Conservation (phyloP, 2,797 vertebrate genomes). For the Poliocrania exsul region DNA sequence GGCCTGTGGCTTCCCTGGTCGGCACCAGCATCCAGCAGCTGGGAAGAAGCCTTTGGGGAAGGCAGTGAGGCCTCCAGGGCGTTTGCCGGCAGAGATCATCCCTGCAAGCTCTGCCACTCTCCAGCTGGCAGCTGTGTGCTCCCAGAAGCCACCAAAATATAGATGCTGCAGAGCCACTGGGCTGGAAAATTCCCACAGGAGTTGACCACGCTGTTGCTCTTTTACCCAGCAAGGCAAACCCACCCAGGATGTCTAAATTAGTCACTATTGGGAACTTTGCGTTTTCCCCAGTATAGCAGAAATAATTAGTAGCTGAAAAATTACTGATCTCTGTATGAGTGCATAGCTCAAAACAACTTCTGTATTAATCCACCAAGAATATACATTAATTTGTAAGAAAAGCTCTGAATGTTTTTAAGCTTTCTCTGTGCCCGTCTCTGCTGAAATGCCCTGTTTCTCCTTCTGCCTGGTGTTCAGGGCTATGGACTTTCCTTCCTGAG, state of each 20-base stretch:
- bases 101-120: background rate
- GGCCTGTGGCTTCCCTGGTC: background rate
- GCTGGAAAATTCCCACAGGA: background rate
- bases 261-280: background rate
- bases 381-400: background rate
- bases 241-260: background rate
- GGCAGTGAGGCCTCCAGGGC: background rate
- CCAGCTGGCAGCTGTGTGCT: background rate
- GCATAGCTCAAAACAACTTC: background rate
- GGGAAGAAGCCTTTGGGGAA: slow-evolving; percentile 10
- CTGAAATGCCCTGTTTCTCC: background rate
- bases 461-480: background rate
- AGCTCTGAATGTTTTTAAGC: background rate
- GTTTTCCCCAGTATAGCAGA: background rate
- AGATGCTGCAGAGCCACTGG: background rate
- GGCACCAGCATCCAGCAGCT: background rate
- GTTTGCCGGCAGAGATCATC: background rate
- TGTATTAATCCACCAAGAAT: background rate
- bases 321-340: background rate
- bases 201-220: background rate
- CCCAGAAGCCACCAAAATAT: background rate
- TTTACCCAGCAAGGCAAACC: background rate
- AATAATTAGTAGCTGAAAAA: background rate
- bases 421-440: background rate
- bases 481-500: background rate